These are phyloP conservation scores for Orchestia grillus DNA, from an alignment of 1,140 invertebrate genomes.

Conservation along the genomic window DNA sequence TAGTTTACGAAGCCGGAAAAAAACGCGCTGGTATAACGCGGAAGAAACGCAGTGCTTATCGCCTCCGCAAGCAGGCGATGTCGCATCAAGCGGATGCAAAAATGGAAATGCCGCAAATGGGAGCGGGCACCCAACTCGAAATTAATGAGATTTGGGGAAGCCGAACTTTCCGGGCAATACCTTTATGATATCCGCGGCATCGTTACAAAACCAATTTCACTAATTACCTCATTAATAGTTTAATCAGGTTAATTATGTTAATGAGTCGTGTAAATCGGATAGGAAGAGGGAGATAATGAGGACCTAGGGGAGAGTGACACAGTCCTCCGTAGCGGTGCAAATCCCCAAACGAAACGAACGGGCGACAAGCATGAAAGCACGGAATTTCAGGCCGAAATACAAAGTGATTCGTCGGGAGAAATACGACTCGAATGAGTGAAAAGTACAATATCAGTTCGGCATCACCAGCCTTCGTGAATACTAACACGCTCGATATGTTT, in stretches of 20 bases:
- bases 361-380: not conserved
- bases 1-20: not conserved
- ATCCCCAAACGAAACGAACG: not conserved
- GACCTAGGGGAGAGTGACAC: slow-evolving; percentile 14
- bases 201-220: slow-evolving; percentile 52
- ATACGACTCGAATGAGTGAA: too few relatives aligned
- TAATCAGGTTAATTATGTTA: slow-evolving; percentile 57
- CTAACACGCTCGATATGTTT: too few relatives aligned
- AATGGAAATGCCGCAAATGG: not conserved
- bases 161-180: slow-evolving; percentile 15
- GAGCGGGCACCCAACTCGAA: slow-evolving; percentile 9
- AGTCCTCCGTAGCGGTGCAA: not conserved
- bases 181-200: slow-evolving; percentile 43
- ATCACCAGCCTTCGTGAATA: too few relatives aligned
- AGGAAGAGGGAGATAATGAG: slow-evolving; percentile 49
- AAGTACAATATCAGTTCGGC: too few relatives aligned
- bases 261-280: slow-evolving; percentile 54
- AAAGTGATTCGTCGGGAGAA: too few relatives aligned
- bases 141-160: slow-evolving; percentile 33
- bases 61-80: not conserved
- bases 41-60: not conserved
- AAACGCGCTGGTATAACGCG: not conserved
- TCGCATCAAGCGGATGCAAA: not conserved
- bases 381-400: not conserved
- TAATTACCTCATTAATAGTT: slow-evolving; percentile 57